Conservation (phyloP, 2,113 vertebrate species). For the Meriones unguiculatus region DNA sequence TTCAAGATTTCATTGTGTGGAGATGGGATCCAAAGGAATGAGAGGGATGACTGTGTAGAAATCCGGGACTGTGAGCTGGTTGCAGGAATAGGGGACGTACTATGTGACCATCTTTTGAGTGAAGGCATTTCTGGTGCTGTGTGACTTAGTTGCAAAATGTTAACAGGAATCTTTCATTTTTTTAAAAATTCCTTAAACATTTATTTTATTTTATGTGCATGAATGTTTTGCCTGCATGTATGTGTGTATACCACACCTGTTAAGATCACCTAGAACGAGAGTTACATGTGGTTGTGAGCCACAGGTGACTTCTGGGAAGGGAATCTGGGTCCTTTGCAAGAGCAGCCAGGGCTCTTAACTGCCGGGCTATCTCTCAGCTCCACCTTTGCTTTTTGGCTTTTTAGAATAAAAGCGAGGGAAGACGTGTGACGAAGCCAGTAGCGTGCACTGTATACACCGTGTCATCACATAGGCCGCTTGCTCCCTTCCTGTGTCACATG, state of each 20-base stretch:
- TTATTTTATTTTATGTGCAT: not conserved
- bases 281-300: not conserved
- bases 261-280: not conserved
- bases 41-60: not conserved
- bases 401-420: not conserved
- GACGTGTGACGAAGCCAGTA: not conserved
- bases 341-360: not conserved
- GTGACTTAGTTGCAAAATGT: not conserved
- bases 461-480: not conserved
- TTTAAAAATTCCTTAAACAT: not conserved
- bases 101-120: not conserved
- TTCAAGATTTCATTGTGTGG: not conserved
- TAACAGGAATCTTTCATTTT: not conserved
- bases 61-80: not conserved
- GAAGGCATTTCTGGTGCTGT: not conserved
- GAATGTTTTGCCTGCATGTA: not conserved
- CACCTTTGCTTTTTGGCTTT: not conserved
- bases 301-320: not conserved
- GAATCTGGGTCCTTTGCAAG: not conserved
- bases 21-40: not conserved
- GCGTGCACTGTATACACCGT: fast-evolving
- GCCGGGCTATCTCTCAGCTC: not conserved
- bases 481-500: not conserved
- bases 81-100: not conserved
- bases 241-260: not conserved